Evolutionary conservation across 2,888 invertebrate genomes (phyloP), one percentile per base, ranked within the genome.

Genomic region (Saturnia japonica): DNA sequence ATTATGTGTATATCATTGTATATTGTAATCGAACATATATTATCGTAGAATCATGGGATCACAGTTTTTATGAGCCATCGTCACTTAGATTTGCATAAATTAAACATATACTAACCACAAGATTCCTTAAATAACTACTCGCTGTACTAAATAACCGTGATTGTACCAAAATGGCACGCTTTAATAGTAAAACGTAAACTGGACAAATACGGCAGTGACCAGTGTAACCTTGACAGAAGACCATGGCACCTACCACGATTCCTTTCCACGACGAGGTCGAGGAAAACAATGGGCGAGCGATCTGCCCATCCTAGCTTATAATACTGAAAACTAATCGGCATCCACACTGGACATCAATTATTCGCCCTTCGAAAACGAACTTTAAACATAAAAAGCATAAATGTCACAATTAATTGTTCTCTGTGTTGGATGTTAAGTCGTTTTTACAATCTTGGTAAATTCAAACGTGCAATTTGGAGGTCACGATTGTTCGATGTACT

Each of bases 401-500:
- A 75, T 79, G 75, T 76, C 47, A 47, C 45, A 74, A 70, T 83
- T 1, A 19, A 42, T 12, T 76, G 64, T 0, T 0, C 0, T 0
- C 9, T 66, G 25, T 16, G 40, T n/a, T 47, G 79, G 76, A 74
- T 66, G 76, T 84, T 88, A 78, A 7, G 80, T 45, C 79, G 72
- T 85, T 86, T 77, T 74, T 70, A 69, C 66, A 69, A 70, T 73
- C 71, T 73, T 70, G 64, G 74, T 76, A 74, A 86, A 91, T 91
- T 91, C 91, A 89, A 91, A 91, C 92, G 91, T 83, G 89, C 90
- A 89, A 90, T 93, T 93, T 92, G 92, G 91, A 92, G 92, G 93
- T 89, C 93, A 82, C 83, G 82, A 87, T 87, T 88, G 88, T 88
- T 85, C 83, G 84, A 75, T 79, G 81, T 82, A 82, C 81, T 87